Evolutionary conservation across 2,113 vertebrate species (phyloP).

Genomic region (Calypte anna): DNA sequence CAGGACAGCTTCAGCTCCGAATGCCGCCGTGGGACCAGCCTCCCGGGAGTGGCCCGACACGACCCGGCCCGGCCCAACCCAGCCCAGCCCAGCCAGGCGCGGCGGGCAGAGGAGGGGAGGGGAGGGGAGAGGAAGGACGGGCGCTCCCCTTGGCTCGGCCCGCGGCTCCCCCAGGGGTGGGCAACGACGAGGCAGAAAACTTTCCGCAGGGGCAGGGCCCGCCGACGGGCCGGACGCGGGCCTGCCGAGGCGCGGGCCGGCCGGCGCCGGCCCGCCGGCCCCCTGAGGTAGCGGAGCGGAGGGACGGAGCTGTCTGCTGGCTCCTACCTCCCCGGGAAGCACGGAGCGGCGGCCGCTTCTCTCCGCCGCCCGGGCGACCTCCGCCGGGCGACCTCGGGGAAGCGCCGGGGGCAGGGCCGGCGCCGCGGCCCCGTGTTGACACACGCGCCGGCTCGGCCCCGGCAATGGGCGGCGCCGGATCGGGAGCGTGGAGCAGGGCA

Average conservation of each 20-base stretch:
- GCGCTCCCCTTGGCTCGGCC: neutral
- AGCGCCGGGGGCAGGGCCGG: conserved; percentile 40
- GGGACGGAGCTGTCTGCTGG: neutral
- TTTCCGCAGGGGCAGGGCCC: neutral
- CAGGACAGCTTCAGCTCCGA: neutral
- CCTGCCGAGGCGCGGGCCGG: neutral
- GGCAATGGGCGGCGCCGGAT: neutral
- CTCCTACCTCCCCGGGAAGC: neutral
- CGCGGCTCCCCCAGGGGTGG: neutral
- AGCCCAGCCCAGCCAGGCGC: neutral
- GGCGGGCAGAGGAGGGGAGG: neutral
- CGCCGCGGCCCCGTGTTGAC: neutral
- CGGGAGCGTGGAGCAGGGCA: neutral
- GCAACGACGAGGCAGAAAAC: neutral
- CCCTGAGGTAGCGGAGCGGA: neutral
- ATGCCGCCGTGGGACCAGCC: neutral
- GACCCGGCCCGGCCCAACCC: neutral
- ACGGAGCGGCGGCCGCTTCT: neutral
- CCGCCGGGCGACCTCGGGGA: conserved; percentile 5
- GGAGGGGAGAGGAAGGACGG: neutral
- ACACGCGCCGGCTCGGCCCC: neutral
- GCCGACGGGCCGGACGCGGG: neutral
- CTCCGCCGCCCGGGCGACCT: neutral
- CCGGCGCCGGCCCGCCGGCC: neutral
- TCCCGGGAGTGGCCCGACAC: neutral